phyloP scores from a whole-genome alignment of 2,113 vertebrate species.

The Mola mola region DNA sequence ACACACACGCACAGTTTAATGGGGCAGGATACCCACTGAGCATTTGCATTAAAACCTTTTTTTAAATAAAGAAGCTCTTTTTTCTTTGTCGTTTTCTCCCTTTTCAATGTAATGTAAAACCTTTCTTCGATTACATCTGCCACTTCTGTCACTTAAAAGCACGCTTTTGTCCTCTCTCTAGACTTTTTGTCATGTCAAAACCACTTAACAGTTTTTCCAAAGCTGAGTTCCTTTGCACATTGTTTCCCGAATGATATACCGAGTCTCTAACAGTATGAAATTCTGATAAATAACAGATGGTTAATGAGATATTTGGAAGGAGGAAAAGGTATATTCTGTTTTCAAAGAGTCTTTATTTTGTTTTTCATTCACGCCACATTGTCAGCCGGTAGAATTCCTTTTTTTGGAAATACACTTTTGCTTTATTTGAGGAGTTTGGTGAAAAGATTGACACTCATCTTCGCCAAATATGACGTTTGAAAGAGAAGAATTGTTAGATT shows the following conservation, averaged over 20 bases:
- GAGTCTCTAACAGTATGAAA: constrained; percentile 29
- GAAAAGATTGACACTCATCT: no score
- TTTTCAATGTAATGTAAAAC: constrained; percentile 6
- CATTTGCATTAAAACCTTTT: not conserved
- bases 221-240: constrained; percentile 13
- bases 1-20: constrained; percentile 4
- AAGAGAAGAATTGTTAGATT: not conserved
- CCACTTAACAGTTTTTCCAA: constrained; percentile 23
- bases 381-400: no score
- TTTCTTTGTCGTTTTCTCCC: constrained; percentile 2
- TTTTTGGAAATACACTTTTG: not conserved
- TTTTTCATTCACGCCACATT: not conserved
- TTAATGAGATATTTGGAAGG: not conserved
- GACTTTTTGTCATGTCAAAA: constrained; percentile 33
- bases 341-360: constrained; percentile 4
- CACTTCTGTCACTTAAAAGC: constrained; percentile 23
- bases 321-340: not conserved
- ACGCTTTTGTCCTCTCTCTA: constrained; percentile 15
- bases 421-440: constrained; percentile 16
- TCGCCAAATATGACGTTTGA: not conserved
- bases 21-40: constrained; percentile 43
- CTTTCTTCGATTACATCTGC: constrained; percentile 12
- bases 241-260: constrained; percentile 16
- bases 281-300: constrained; percentile 21
- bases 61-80: not conserved